Base-by-base conservation (phyloP, 1,140 invertebrate genomes). In the Drosophila cardini region DNA sequence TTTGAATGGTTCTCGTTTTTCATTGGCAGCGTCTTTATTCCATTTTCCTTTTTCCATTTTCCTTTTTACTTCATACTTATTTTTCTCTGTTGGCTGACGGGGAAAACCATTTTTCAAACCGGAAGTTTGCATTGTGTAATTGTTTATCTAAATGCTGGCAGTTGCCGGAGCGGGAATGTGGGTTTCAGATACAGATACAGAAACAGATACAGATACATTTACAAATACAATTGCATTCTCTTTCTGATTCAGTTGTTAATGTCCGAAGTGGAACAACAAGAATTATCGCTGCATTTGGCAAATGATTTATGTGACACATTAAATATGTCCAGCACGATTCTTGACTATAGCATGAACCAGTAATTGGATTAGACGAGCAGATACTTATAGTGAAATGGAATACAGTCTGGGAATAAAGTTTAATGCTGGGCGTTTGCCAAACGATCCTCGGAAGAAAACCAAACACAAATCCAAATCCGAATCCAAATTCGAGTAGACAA, bases 251-350 rank as follows among this genome's bases (percentile, higher is more conserved):
- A 46, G 67, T 45, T 56, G 42, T 43, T 64, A 60, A 69, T 45
- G 72, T 53, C 67, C 72, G 21, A 65, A n/a, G 72, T 50, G 62
- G 52, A 64, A 42, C 34, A 46, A 48, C 6, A 38, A 61, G 38
- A 34, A 69, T 69, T 70, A 63, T 69, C 57, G 57, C 16, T 43
- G 55, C 50, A 57, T 60, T 58, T 26, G 70, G 42, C 55, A 46
- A 63, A 60, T 87, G 83, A 86, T 86, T 85, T 85, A 87, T 87
- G 83, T 72, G 83, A 76, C 82, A 79, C 62, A 67, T 70, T 78
- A 65, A 68, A 78, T 78, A 52, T 55, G 56, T 15, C 9, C 50
- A 13, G 34, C 36, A 52, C 45, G 18, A 63, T 40, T 38, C 6
- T 34, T 10, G 64, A 13, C 26, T 11, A 26, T 13, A 34, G 30